Evolutionary conservation across 2,888 invertebrate genomes (phyloP), one percentile per base, ranked within the genome.

Genomic region (Cheilosia scutellata): DNA sequence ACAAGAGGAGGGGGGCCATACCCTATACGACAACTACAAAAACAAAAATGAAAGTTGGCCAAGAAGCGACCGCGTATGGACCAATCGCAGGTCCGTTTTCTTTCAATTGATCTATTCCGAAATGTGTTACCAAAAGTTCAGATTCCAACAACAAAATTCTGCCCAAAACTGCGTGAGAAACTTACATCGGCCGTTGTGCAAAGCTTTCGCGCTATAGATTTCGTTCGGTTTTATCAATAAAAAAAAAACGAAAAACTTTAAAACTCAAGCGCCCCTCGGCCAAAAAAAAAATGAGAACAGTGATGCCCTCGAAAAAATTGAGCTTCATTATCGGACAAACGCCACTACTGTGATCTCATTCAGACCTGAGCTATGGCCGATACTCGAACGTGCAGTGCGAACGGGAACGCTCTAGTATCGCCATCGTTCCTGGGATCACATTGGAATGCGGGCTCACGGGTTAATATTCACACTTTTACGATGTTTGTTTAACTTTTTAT

Each of bases 391-490:
- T 7, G 75, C 70, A 55, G 80, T 76, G 70, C 42, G 65, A 84
- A 80, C 80, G 60, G 55, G 75, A 60, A 70, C 63, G 68, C 70
- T 74, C 72, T 79, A 75, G 60, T 62, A 63, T 66, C 55, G 49
- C 13, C 57, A 66, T 71, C 71, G 76, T 76, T 80, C 62, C 60
- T 68, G 55, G 66, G 77, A 83, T 74, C 78, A 74, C 83, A 74
- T 72, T 63, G 86, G 86, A 86, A 86, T 86, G 86, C 77, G 82
- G 86, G 86, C 82, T 86, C 71, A 80, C 80, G 86, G 86, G 86
- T 86, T 86, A 76, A 82, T 86, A 74, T 86, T 86, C 76, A 82
- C 86, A 77, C 82, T 86, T 86, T 68, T 77, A 77, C 86, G 82
- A 82, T 86, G 86, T 86, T 86, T 86, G 76, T 31, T 86, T 86